Evolutionary conservation across 2,888 invertebrate genomes (phyloP), one percentile per base, ranked within the genome.

Genomic region (Pristionchus mayeri): DNA sequence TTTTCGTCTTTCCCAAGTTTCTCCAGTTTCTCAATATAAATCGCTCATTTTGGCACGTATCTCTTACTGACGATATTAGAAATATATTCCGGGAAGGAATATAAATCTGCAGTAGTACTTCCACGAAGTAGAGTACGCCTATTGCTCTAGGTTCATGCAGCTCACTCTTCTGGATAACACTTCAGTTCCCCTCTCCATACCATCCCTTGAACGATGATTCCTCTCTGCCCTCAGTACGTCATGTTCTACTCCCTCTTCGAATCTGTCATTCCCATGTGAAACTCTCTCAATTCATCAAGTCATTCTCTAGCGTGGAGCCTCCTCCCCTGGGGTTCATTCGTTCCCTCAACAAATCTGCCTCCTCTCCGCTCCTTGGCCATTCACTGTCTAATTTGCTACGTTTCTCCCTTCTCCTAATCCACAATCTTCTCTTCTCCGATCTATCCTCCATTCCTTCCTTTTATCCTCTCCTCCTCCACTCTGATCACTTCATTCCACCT

Each of bases 271-370:
- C 63, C 57, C 57, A 44, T n/a, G 11, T 57, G 63, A 63, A 63
- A 63, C 34, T 63, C 63, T 13, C 63, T 18, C n/a, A 63, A 63
- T 63, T 63, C 63, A 63, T 63, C 63, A 63, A 63, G 34, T 63
- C 63, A 34, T 63, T 63, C 34, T 63, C 34, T 63, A 34, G n/a
- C n/a, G 60, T 63, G n/a, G 18, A 16, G 30, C 60, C 18, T 63
- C 30, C 16, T 63, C 63, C 63, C 63, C 30, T 27, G 63, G 30
- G 63, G 18, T 13, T 24, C 6, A n/a, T 2, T n/a, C 27, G 60
- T 60, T 57, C 60, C 24, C 63, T 63, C 63, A 63, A 63, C 34
- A 63, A 21, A 63, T 34, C 30, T 63, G 34, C 30, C 30, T 27
- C 34, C 63, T 44, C 44, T 44, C n/a, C n/a, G 57, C 27, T 27